Evolutionary conservation across 2,797 vertebrate species (phyloP).

Genomic region (Gouania willdenowi): DNA sequence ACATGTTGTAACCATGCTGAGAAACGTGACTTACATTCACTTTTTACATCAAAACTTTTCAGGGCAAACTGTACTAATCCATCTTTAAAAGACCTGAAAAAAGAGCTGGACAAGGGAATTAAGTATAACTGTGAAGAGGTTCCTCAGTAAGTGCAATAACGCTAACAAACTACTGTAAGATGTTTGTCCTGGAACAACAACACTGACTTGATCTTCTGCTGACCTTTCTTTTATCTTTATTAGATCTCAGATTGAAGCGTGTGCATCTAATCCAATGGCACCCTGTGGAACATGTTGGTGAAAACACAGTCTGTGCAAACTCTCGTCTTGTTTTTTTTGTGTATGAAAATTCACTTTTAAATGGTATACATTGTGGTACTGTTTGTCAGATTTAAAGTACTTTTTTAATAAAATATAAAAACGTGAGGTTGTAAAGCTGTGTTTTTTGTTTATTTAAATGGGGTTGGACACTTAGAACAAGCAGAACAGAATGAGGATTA

Average conservation of each 20-base stretch:
- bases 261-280: conserved; percentile 18
- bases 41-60: background rate
- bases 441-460: too few species aligned
- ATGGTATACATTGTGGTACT: background rate
- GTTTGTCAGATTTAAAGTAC: background rate
- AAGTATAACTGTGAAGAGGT: conserved; percentile 58
- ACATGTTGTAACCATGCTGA: too few species aligned
- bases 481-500: too few species aligned
- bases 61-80: conserved; percentile 58
- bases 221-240: background rate
- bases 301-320: background rate
- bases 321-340: background rate
- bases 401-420: conserved; percentile 13
- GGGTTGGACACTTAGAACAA: too few species aligned
- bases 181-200: background rate
- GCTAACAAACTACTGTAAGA: too few species aligned
- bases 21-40: too few species aligned
- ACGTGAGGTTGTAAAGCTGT: background rate
- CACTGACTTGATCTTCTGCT: too few species aligned
- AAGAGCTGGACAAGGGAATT: conserved; percentile 34
- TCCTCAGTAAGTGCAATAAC: conserved; percentile 55
- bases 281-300: conserved; percentile 60
- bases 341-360: background rate
- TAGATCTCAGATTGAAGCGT: conserved; percentile 48
- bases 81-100: conserved; percentile 53